These are phyloP conservation scores for Esperia sulphurella DNA, from an alignment of 2,888 invertebrate genomes.

Conservation along the genomic window DNA sequence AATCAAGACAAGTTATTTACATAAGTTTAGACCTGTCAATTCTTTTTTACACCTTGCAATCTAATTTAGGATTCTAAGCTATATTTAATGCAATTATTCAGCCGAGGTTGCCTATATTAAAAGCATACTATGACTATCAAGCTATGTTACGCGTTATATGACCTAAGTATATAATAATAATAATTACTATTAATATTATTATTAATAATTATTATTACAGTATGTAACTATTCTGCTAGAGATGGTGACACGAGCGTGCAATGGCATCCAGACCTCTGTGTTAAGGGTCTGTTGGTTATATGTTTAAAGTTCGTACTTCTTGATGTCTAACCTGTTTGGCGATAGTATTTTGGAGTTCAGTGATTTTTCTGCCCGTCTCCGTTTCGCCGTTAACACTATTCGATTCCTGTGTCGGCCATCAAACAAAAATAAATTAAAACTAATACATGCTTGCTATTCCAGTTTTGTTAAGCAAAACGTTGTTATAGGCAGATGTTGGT, in stretches of 20 bases:
- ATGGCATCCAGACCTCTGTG: conserved; percentile 29
- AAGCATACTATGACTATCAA: not conserved
- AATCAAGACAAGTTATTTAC: no score
- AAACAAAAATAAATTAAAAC: conserved; percentile 39
- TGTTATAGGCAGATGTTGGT: conserved; percentile 6
- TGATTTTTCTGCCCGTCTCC: conserved; percentile 77
- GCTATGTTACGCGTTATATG: not conserved
- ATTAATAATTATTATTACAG: no score
- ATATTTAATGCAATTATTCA: no score
- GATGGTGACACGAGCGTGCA: conserved; percentile 44
- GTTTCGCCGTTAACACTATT: conserved; percentile 68
- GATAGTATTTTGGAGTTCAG: conserved; percentile 90
- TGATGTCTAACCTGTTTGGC: conserved; percentile 87
- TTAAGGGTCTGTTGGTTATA: conserved; percentile 25
- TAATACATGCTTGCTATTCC: conserved; percentile 8
- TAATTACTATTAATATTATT: no score
- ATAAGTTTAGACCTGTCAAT: no score
- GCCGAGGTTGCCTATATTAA: no score
- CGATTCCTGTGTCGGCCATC: conserved; percentile 62
- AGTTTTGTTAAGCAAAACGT: conserved; percentile 10
- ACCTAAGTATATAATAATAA: not conserved
- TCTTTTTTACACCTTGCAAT: no score
- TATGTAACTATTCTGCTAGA: not conserved
- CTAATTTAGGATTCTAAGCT: no score
- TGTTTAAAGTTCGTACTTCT: conserved; percentile 3